These are phyloP conservation scores for Apodemus agrarius DNA, from an alignment of 2,797 vertebrate genomes.

Conservation along the genomic window DNA sequence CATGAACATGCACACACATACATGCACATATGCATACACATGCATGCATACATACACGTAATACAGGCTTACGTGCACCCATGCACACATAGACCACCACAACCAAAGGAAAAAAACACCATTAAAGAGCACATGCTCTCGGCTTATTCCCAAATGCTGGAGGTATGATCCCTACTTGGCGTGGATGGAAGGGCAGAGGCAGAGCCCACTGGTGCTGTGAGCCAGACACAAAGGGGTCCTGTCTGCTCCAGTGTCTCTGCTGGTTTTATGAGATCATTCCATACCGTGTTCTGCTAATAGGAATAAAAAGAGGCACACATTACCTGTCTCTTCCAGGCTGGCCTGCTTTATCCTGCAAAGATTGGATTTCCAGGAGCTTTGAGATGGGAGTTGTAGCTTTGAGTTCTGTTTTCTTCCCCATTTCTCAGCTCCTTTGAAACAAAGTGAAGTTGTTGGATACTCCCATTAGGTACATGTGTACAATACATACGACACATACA, in stretches of 20 bases:
- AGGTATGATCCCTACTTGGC: not conserved
- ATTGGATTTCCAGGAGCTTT: conserved; percentile 41
- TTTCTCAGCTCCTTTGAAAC: conserved; percentile 36
- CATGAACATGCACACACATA: not conserved
- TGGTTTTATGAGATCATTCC: conserved; percentile 64
- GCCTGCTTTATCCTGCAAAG: conserved; percentile 26
- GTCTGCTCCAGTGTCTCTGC: not conserved
- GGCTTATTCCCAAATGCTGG: not conserved
- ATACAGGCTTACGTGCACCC: not conserved
- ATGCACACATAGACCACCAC: too few relatives aligned
- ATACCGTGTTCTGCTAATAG: conserved; percentile 68
- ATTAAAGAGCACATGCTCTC: not conserved
- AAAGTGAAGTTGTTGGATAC: conserved; percentile 12
- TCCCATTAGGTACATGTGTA: not conserved
- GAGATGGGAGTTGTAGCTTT: conserved; percentile 32
- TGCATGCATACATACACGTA: not conserved
- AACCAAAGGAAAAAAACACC: not conserved
- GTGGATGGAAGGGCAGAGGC: not conserved
- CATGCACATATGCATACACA: too few relatives aligned
- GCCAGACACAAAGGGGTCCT: not conserved
- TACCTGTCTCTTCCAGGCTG: conserved; percentile 45
- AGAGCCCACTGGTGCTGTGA: not conserved
- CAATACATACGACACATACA: fast-evolving
- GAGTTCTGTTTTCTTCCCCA: too few relatives aligned
- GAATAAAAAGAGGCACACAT: conserved; percentile 56